phyloP scores from a whole-genome alignment of 92 coral and sea anemone genomes.

The Parazoanthus darwini region DNA sequence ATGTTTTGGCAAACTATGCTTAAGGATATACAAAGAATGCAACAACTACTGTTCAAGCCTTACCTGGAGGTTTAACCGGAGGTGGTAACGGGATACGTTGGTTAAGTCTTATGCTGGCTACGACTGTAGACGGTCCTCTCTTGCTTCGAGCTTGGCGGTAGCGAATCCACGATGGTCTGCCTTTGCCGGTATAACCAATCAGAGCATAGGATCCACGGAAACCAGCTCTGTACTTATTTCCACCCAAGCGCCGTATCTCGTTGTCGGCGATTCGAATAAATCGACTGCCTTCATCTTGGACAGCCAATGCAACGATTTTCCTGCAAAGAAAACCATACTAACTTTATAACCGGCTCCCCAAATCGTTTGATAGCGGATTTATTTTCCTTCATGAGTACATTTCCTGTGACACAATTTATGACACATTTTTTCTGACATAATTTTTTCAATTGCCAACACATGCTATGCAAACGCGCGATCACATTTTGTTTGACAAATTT shows the following conservation, averaged over 20 bases:
- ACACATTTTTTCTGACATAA: too few species aligned
- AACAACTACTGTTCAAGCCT: background rate
- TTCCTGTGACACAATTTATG: too few species aligned
- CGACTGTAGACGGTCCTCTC: slow-evolving; percentile 39
- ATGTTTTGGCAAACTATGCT: background rate
- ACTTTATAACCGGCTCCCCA: background rate
- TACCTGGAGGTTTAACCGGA: slow-evolving; percentile 39
- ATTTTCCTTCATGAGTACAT: too few species aligned
- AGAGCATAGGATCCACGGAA: slow-evolving; percentile 27
- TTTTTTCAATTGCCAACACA: too few species aligned
- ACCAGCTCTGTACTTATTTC: background rate
- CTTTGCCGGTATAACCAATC: slow-evolving; percentile 27
- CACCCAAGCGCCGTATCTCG: slow-evolving; percentile 37
- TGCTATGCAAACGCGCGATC: too few species aligned
- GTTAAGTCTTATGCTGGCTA: slow-evolving; percentile 27
- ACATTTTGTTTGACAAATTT: too few species aligned
- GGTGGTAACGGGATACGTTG: slow-evolving; percentile 23
- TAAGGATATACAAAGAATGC: background rate
- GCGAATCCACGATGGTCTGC: slow-evolving; percentile 34
- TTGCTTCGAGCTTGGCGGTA: background rate
- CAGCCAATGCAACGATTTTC: slow-evolving; percentile 18
- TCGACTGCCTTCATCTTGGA: slow-evolving; percentile 36
- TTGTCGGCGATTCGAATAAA: background rate
- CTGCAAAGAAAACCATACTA: background rate
- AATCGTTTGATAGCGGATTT: background rate